Conservation (phyloP, 2,888 invertebrate genomes). For the Acheta domesticus region DNA sequence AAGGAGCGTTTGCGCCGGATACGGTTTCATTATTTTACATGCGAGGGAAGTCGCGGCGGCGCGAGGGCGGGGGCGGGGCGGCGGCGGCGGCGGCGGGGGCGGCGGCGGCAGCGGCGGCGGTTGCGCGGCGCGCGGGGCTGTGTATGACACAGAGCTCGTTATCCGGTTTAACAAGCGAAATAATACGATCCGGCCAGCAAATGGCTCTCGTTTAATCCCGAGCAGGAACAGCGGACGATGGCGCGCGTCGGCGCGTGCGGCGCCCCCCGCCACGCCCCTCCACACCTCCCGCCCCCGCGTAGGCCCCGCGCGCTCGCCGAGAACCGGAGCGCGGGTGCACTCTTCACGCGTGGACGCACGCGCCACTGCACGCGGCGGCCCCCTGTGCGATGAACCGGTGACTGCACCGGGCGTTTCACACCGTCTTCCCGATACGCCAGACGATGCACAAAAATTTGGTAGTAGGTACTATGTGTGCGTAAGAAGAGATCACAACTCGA, state of each 20-base stretch:
- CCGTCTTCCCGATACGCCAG: too few relatives aligned
- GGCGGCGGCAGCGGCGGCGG: background rate
- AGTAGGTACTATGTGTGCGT: too few relatives aligned
- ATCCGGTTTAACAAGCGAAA: constrained; percentile 18
- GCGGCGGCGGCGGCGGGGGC: background rate
- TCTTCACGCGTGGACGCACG: background rate
- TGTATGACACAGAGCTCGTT: constrained; percentile 18
- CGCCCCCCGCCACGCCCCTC: background rate
- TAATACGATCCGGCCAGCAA: constrained; percentile 1
- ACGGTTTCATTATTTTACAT: background rate
- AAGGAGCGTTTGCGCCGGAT: background rate
- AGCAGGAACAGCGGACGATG: background rate
- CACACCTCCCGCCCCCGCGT: background rate
- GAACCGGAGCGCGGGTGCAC: background rate
- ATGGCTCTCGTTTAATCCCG: constrained; percentile 18
- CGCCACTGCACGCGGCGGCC: background rate
- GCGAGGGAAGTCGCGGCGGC: background rate
- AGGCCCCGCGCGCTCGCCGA: background rate
- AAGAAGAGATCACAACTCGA: too few relatives aligned
- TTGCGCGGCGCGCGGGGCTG: background rate
- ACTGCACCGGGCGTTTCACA: too few relatives aligned
- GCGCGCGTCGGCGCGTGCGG: constrained; percentile 18
- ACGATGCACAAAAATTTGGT: too few relatives aligned
- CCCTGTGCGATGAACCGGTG: background rate
- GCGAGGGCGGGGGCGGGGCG: background rate